Evolutionary conservation across 2,888 invertebrate genomes (phyloP).

Genomic region (Acanthoscelides obtectus): DNA sequence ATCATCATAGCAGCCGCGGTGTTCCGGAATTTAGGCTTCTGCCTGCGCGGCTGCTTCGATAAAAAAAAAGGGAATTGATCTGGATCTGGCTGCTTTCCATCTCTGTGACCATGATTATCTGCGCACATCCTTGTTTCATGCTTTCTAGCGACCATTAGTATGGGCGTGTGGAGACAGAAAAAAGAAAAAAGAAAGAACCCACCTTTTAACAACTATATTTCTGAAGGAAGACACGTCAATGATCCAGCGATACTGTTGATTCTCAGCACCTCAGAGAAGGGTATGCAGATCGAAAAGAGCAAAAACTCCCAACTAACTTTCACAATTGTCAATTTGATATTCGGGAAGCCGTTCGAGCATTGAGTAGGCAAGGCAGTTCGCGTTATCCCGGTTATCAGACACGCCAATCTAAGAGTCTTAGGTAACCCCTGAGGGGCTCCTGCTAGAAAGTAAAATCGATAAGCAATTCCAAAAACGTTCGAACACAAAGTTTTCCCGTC

Average conservation of each 20-base stretch:
- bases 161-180: too few relatives aligned
- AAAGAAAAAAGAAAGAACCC: too few relatives aligned
- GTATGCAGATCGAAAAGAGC: neutral
- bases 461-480: slow-evolving; percentile 1
- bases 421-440: neutral
- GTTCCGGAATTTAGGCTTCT: too few relatives aligned
- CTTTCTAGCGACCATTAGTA: too few relatives aligned
- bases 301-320: neutral
- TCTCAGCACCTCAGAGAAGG: neutral
- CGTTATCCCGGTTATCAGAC: neutral
- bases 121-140: too few relatives aligned
- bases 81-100: too few relatives aligned
- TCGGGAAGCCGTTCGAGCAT: neutral
- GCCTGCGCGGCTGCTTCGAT: too few relatives aligned
- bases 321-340: neutral
- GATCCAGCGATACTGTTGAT: neutral
- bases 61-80: too few relatives aligned
- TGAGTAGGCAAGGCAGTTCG: neutral
- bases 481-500: neutral
- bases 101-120: too few relatives aligned
- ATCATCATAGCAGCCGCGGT: too few relatives aligned
- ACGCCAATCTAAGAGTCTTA: neutral
- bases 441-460: neutral
- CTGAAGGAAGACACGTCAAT: too few relatives aligned
- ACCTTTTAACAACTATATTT: too few relatives aligned